Base-by-base conservation (phyloP, 2,113 vertebrate genomes). In the Dinomys branickii region DNA sequence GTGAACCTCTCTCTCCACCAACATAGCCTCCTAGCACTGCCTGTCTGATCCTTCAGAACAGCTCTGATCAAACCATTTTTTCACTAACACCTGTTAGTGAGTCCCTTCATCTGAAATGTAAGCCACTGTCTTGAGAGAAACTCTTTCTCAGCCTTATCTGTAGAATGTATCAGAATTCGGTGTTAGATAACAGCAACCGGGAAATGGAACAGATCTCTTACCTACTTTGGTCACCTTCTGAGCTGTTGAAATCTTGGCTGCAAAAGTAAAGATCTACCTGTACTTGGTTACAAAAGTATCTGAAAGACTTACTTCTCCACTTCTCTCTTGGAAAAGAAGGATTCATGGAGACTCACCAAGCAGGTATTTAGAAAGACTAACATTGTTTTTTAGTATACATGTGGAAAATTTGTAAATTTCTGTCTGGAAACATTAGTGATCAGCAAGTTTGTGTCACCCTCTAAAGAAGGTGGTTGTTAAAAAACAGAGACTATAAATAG, bases 281-380 rank as follows among this genome's bases (percentile, higher is more conserved):
- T 26, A 59, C 1, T 24, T 11, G 61, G 3, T 58, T 67, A 38
- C 26, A 24, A 50, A 0, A 78, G 44, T 52, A 54, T 3, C 28
- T 11, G 19, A 35, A 14, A 28, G 4, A 44, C 54, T 67, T 47
- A 20, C 47, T n/a, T 50, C 33, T 65, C 41, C 28, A 59, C 22
- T 7, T 78, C 84, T 75, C 3, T 71, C 71, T 93, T 33, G 69
- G 41, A 69, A 87, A 87, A 56, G 14, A 33, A 71, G 26, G 41
- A 85, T 75, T 54, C 38, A 26, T 67, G 9, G 41, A 81, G 50
- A 85, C 56, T 8, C 13, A 52, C 38, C 54, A 77, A 41, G 67
- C 58, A 69, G 65, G 35, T 1, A 50, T 83, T 95, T 67, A 69
- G 28, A 92, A 94, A 94, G 22, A 75, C 9, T 69, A 83, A 94